Conservation (phyloP, 2,888 invertebrate genomes). For the Epirrhoe tristata region DNA sequence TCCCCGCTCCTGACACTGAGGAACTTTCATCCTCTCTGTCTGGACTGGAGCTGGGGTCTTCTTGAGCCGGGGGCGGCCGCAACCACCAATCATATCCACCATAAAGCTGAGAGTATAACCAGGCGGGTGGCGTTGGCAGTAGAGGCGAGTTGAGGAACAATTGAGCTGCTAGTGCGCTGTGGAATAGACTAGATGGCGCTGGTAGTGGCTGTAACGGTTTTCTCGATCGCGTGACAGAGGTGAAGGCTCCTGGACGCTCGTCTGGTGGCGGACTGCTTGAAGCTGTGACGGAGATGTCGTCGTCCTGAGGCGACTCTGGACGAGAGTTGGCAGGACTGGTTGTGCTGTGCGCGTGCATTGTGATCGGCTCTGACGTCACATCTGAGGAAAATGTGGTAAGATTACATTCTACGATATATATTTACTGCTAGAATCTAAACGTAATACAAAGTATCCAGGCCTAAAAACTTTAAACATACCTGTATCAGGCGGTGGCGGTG, state of each 20-base stretch:
- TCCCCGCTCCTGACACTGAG: conserved; percentile 70
- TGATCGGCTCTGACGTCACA: conserved; percentile 72
- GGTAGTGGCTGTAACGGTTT: conserved; percentile 79
- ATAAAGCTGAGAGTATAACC: conserved; percentile 92
- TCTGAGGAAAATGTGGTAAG: conserved; percentile 56
- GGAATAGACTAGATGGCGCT: conserved; percentile 80
- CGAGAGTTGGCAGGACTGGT: conserved; percentile 89
- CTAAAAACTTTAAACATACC: conserved; percentile 56
- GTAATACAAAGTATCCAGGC: neutral
- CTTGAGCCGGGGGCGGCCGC: conserved; percentile 73
- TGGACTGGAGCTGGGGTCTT: conserved; percentile 76
- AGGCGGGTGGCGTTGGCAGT: conserved; percentile 90
- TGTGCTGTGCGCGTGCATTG: conserved; percentile 88
- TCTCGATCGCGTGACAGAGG: conserved; percentile 77
- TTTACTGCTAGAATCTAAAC: neutral
- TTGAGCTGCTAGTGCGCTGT: conserved; percentile 86
- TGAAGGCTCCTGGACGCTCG: conserved; percentile 83
- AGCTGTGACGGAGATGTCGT: conserved; percentile 88
- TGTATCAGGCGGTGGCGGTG: conserved; percentile 83
- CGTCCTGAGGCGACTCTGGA: conserved; percentile 84
- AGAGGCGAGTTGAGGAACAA: conserved; percentile 91
- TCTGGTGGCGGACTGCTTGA: conserved; percentile 83
- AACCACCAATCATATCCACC: conserved; percentile 90
- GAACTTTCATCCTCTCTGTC: conserved; percentile 78
- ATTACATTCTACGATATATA: neutral